Conservation (phyloP, 2,797 vertebrate species). For the Microctenopoma stevenorrisi region DNA sequence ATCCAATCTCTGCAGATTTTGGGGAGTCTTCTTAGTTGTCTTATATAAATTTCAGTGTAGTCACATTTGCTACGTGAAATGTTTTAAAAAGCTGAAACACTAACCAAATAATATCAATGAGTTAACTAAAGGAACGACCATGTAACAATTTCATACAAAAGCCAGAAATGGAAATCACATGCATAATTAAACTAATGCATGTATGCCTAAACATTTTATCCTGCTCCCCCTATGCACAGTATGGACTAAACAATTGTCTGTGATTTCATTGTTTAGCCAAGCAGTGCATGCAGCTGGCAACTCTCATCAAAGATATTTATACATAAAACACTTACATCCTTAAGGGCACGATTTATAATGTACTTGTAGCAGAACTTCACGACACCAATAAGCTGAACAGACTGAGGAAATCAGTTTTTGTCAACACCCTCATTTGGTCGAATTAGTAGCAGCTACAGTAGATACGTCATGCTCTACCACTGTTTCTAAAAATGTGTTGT, state of each 20-base stretch:
- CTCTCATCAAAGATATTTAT: not conserved
- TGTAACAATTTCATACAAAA: not conserved
- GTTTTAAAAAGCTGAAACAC: too few species aligned
- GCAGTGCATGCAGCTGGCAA: constrained; percentile 10
- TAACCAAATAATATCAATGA: too few species aligned
- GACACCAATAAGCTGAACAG: not conserved
- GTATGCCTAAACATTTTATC: not conserved
- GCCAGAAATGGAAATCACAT: not conserved
- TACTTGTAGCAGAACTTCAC: not conserved
- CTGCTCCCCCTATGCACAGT: not conserved
- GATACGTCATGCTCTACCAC: too few species aligned
- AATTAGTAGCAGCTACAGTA: too few species aligned
- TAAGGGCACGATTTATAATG: not conserved
- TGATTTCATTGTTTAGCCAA: constrained; percentile 7
- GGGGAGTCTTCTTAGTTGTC: too few species aligned
- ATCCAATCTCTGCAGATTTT: too few species aligned
- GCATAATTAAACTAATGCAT: not conserved
- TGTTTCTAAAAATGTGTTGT: too few species aligned
- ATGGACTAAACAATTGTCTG: not conserved
- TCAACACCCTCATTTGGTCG: not conserved
- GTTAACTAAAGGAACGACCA: too few species aligned
- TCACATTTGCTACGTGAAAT: too few species aligned
- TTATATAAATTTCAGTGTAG: too few species aligned
- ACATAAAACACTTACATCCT: not conserved
- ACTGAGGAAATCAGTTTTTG: not conserved